phyloP scores from a whole-genome alignment of 2,113 vertebrate species.

The Gadus chalcogrammus region DNA sequence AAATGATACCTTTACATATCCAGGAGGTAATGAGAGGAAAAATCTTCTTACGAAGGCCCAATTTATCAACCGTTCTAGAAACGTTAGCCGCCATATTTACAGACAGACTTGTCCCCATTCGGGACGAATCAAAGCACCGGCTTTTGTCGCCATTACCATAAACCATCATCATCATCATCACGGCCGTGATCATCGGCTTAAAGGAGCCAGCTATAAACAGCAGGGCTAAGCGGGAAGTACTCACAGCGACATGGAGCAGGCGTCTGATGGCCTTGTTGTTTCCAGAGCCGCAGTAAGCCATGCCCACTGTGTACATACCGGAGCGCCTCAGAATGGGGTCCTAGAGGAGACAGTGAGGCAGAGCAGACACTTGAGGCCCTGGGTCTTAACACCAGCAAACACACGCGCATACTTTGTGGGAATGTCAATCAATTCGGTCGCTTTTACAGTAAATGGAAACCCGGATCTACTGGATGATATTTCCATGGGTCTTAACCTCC shows the following conservation, averaged over 20 bases:
- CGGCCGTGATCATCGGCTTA: background rate
- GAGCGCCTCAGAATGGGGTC: constrained; percentile 96
- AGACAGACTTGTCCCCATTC: background rate
- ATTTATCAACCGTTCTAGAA: too few species aligned
- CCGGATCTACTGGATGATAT: too few species aligned
- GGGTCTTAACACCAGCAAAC: constrained; percentile 22
- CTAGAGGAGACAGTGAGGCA: constrained; percentile 68
- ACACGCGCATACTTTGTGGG: constrained; percentile 2
- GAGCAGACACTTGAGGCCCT: constrained; percentile 52
- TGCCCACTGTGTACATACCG: constrained; percentile 98
- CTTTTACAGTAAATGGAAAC: too few species aligned
- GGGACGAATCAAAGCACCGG: background rate
- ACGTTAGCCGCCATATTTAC: too few species aligned
- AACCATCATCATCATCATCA: constrained; percentile 8
- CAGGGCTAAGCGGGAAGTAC: constrained; percentile 55
- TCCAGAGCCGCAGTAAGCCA: constrained; percentile 98
- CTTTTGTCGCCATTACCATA: constrained; percentile 11
- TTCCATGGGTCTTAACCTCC: too few species aligned
- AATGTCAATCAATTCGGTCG: too few species aligned
- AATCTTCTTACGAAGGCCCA: too few species aligned
- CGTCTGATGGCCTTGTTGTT: constrained; percentile 99
- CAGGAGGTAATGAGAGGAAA: too few species aligned
- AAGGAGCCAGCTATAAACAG: constrained; percentile 14
- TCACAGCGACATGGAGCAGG: constrained; percentile 95
- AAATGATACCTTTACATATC: too few species aligned